Base-by-base conservation (phyloP, 2,888 invertebrate species). In the Papilio elwesi region DNA sequence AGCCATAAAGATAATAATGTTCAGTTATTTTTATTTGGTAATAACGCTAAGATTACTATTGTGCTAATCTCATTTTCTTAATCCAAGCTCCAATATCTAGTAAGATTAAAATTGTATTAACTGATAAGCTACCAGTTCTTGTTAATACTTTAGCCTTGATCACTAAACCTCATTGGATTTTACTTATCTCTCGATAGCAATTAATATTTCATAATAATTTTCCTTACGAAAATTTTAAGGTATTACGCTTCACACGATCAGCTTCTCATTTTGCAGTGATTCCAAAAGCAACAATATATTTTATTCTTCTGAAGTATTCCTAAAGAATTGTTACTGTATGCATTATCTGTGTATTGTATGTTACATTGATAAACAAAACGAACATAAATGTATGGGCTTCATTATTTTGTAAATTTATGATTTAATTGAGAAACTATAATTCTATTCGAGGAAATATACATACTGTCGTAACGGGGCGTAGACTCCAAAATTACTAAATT, bases 171-270 rank as follows among this genome's bases (percentile, higher is more conserved):
- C 13, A 47, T 12, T 36, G 26, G 52, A 67, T 72, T 48, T 52
- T 48, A n/a, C 9, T 68, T 68, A 71, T 62, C 67, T 52, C 48
- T 48, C 15, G 52, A 63, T 71, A 68, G 13, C 64, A 49, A 49
- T 13, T 1, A 5, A 16, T 26, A 12, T 48, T 47, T 47, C 15
- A 15, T 7, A 6, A 38, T 15, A 63, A 48, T 57, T 38, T 38
- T 38, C 13, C 12, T 38, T 7, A 57, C 6, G 36, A 36, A 38
- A 12, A 38, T 38, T 36, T 36, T 38, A 12, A 55, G 2, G 43
- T 43, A 43, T 43, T 43, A 43, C 4, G 26, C 1, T n/a, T n/a
- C n/a, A n/a, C n/a, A n/a, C n/a, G n/a, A n/a, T n/a, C n/a, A n/a
- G n/a, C n/a, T n/a, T n/a, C n/a, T n/a, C n/a, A n/a, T n/a, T n/a